Percentiles rank a stretch among this genome's conserved stretches.
Evolutionary conservation across 2,113 vertebrate species (phyloP).

Genomic region (Cinclus cinclus): DNA sequence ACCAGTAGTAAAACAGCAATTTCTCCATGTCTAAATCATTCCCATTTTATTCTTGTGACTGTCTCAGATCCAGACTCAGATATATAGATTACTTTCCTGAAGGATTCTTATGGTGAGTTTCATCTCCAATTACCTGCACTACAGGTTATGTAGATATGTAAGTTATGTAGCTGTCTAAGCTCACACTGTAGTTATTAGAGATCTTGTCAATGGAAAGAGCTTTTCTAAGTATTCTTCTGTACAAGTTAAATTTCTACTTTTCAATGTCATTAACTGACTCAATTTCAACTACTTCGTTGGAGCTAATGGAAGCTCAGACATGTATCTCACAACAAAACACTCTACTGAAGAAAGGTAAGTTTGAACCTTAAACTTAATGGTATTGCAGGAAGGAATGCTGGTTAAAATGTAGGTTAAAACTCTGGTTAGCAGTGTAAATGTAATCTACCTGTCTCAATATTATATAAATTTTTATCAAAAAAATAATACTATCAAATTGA

Average conservation of each 20-base stretch:
- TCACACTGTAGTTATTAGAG: not conserved
- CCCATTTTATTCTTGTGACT: not conserved
- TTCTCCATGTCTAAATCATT: not conserved
- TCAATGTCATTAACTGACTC: not conserved
- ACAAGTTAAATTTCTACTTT: not conserved
- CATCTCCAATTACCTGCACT: not conserved
- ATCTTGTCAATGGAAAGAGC: not conserved
- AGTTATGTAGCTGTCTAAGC: not conserved
- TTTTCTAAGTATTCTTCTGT: not conserved
- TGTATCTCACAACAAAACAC: not conserved
- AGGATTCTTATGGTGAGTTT: not conserved
- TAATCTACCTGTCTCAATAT: not conserved
- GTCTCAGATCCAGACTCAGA: not conserved
- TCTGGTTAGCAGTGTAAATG: not conserved
- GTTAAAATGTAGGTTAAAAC: not conserved
- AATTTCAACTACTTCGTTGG: not conserved
- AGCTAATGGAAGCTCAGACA: not conserved
- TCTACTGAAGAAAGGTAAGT: not conserved
- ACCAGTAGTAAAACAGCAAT: not conserved
- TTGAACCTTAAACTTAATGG: not conserved
- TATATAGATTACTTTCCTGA: not conserved
- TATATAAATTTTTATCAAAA: not conserved
- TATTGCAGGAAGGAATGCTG: not conserved
- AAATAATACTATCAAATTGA: not conserved
- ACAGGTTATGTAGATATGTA: not conserved